phyloP scores from a whole-genome alignment of 2,113 vertebrate species.

The Dromaius novaehollandiae region DNA sequence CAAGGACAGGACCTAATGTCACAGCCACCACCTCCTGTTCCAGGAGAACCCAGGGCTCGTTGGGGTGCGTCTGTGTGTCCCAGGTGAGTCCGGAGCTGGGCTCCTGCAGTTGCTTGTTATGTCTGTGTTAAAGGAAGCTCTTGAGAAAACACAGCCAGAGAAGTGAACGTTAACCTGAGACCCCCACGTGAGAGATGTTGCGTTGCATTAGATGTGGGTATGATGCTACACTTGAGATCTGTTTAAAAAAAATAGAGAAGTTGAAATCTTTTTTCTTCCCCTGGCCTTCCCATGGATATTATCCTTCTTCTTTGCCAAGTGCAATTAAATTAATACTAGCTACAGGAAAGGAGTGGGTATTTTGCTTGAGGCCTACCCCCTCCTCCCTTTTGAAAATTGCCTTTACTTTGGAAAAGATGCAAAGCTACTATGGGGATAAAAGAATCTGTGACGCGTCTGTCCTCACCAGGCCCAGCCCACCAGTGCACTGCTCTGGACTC shows the following conservation, averaged over 20 bases:
- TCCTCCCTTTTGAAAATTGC: background rate
- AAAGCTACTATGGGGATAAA: background rate
- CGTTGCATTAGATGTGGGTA: rapidly evolving
- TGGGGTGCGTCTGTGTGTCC: background rate
- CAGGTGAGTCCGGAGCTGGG: rapidly evolving
- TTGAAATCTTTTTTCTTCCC: background rate
- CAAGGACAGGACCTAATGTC: background rate
- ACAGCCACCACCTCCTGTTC: background rate
- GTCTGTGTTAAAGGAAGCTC: background rate
- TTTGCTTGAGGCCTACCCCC: background rate
- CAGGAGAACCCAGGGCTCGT: background rate
- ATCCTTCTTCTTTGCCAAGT: background rate
- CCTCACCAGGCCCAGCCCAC: background rate
- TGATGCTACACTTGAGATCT: rapidly evolving
- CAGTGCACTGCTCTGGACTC: background rate
- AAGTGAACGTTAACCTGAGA: background rate
- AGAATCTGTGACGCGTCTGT: background rate
- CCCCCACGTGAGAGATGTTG: rapidly evolving
- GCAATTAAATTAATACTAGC: background rate
- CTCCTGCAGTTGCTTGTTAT: rapidly evolving
- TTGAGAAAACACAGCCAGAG: background rate
- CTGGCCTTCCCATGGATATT: background rate
- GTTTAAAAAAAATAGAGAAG: background rate
- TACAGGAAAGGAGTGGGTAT: background rate
- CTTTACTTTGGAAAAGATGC: background rate